Evolutionary conservation across 2,888 invertebrate species (phyloP).

Genomic region (Mallateleia sp.): DNA sequence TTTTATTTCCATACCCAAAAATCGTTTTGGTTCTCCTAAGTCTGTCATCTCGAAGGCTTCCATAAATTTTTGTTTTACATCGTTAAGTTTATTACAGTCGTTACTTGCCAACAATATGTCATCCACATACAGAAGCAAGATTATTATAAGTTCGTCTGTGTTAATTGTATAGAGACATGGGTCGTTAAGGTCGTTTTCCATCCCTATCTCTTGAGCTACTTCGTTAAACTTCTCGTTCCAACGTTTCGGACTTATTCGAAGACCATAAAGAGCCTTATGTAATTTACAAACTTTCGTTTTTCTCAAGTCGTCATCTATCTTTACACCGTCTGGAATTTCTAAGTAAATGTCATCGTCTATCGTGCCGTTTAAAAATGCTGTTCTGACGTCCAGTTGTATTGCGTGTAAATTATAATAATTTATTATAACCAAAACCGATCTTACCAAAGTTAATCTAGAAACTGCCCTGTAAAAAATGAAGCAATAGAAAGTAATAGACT

Average conservation of each 20-base stretch:
- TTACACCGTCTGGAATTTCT: slow-evolving; percentile 12
- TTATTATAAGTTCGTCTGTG: too few species aligned
- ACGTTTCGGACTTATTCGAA: slow-evolving; percentile 2
- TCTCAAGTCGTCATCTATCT: neutral
- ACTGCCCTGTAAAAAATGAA: too few species aligned
- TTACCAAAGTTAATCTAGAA: slow-evolving; percentile 2
- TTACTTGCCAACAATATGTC: neutral
- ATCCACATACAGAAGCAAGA: neutral
- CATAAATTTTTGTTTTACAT: neutral
- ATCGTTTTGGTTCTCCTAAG: neutral
- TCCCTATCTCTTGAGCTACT: neutral
- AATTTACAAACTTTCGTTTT: slow-evolving; percentile 38
- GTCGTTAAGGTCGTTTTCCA: slow-evolving; percentile 21
- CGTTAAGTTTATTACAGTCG: neutral
- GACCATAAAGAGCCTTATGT: neutral
- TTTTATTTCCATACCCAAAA: neutral
- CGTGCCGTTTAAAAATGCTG: slow-evolving; percentile 68
- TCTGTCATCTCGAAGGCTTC: neutral
- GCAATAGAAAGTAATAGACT: too few species aligned
- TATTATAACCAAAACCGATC: slow-evolving; percentile 46
- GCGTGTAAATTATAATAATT: slow-evolving; percentile 40
- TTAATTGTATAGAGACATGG: slow-evolving; percentile 74
- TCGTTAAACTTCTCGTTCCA: slow-evolving; percentile 5
- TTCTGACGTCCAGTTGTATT: slow-evolving; percentile 68
- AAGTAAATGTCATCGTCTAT: slow-evolving; percentile 57